Conservation (phyloP, 1,140 invertebrate species). For the Homalodisca vitripennis region DNA sequence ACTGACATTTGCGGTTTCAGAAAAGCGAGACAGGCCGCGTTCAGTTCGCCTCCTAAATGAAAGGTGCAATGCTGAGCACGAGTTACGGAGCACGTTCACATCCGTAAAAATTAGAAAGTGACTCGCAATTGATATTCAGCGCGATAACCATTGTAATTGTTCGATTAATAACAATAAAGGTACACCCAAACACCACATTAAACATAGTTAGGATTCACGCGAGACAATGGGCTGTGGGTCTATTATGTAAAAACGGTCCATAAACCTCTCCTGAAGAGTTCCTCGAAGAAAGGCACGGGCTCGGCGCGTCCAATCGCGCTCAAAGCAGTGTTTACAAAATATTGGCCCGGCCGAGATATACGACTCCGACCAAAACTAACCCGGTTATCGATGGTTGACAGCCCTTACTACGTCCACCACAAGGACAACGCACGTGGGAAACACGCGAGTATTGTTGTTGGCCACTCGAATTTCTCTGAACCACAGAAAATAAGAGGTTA, state of each 20-base stretch:
- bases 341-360: constrained; percentile 16
- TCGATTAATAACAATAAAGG: constrained; percentile 24
- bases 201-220: constrained; percentile 1
- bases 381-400: constrained; percentile 12
- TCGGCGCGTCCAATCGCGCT: not conserved
- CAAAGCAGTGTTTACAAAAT: constrained; percentile 24
- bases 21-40: no score
- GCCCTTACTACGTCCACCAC: not conserved
- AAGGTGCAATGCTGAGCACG: not conserved
- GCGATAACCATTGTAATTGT: constrained; percentile 6
- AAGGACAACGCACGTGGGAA: constrained; percentile 12
- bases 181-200: constrained; percentile 12
- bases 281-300: constrained; percentile 17
- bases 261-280: constrained; percentile 14
- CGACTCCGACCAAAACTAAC: constrained; percentile 16
- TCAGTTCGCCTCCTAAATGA: no score
- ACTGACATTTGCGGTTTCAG: no score
- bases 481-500: no score
- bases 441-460: not conserved
- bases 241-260: constrained; percentile 20
- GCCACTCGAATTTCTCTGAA: no score
- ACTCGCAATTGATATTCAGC: constrained; percentile 4
- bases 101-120: no score
- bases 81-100: no score
- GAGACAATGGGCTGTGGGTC: constrained; percentile 21